A percentile compares a stretch with the other conserved stretches of the same genome.
Conservation (phyloP, 2,113 vertebrate genomes). For the Ivindomyrus marchei region DNA sequence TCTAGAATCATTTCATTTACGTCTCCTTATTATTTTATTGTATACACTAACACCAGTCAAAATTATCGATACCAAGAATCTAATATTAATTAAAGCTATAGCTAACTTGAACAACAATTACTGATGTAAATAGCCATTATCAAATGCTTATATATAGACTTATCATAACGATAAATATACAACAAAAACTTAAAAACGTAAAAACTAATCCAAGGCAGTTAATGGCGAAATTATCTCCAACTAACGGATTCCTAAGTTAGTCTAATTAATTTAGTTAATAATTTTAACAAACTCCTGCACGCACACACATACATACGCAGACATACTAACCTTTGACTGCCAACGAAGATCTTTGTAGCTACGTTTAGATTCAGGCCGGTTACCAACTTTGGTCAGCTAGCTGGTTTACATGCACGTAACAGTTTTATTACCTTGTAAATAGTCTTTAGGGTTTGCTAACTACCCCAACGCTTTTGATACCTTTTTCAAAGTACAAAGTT, state of each 20-base stretch:
- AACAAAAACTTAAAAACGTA: neutral
- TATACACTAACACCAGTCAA: neutral
- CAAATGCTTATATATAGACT: neutral
- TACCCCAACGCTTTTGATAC: neutral
- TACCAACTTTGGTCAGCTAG: neutral
- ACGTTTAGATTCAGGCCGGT: neutral
- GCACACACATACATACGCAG: neutral
- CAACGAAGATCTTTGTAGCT: neutral
- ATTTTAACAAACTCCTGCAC: neutral
- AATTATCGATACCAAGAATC: neutral
- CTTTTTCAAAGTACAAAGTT: too few species aligned
- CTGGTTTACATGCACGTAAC: neutral
- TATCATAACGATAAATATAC: neutral
- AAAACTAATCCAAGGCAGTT: neutral
- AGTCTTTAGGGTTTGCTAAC: neutral
- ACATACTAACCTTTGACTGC: neutral
- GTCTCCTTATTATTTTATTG: neutral
- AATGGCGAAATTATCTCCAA: neutral
- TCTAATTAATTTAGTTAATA: neutral
- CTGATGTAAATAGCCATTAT: neutral
- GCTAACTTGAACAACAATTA: neutral
- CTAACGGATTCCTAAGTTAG: neutral
- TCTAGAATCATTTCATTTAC: too few species aligned
- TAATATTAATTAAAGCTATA: neutral
- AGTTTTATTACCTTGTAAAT: neutral